Percentiles rank a stretch among this genome's conserved stretches.
Evolutionary conservation across 2,113 vertebrate species (phyloP).

Genomic region (Colistium nudipinnis): DNA sequence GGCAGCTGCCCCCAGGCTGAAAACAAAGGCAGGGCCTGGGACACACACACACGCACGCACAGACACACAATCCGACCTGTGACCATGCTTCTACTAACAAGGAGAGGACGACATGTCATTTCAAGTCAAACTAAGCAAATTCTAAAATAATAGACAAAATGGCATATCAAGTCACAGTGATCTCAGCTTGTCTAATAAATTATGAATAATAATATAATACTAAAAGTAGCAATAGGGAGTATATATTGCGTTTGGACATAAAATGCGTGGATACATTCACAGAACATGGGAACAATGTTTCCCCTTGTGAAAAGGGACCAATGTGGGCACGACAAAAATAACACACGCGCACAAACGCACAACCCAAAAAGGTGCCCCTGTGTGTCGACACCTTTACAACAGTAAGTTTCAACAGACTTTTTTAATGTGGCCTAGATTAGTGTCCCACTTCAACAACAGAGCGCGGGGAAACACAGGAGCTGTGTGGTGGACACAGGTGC

Average conservation of each 20-base stretch:
- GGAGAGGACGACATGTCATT: not conserved
- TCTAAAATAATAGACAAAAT: not conserved
- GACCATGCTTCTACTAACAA: not conserved
- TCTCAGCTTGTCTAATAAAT: too few species aligned
- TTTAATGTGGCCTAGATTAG: constrained; percentile 13
- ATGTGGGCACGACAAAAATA: not conserved
- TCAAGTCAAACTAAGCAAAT: not conserved
- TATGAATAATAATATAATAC: too few species aligned
- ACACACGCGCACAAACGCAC: not conserved
- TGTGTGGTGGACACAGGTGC: constrained; percentile 74
- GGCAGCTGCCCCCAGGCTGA: constrained; percentile 50
- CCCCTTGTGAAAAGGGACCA: not conserved
- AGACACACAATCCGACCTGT: constrained; percentile 1
- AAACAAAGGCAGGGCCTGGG: constrained; percentile 50
- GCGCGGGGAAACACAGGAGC: constrained; percentile 45
- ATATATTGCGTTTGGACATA: too few species aligned
- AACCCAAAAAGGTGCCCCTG: constrained; percentile 1
- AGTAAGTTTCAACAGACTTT: constrained; percentile 5
- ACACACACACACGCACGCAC: constrained; percentile 19
- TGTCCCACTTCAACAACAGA: constrained; percentile 49
- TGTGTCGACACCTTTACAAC: not conserved
- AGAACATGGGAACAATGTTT: not conserved
- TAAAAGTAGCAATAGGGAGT: too few species aligned
- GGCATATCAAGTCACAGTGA: too few species aligned
- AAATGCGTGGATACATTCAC: too few species aligned